Percentiles rank a stretch among this genome's conserved stretches.
Conservation (phyloP, 2,797 vertebrate species). For the Acanthopagrus latus region DNA sequence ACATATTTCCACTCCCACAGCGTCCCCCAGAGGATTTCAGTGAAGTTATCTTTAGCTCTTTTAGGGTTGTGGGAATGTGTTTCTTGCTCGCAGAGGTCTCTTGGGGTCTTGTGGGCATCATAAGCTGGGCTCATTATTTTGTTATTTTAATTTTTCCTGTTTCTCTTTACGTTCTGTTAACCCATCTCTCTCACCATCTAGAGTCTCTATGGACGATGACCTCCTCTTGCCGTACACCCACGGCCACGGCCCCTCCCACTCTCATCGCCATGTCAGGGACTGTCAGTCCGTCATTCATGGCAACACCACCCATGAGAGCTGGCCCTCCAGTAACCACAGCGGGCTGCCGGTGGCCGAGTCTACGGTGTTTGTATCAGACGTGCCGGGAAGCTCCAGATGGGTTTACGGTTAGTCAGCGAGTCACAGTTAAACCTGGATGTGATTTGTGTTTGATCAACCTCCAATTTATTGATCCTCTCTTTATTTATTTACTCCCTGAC, state of each 20-base stretch:
- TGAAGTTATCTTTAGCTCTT: neutral
- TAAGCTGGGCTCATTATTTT: neutral
- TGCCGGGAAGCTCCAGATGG: slow-evolving; percentile 55
- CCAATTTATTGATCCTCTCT: slow-evolving; percentile 4
- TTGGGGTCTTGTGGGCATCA: neutral
- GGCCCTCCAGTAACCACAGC: slow-evolving; percentile 72
- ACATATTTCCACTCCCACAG: neutral
- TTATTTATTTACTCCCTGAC: neutral
- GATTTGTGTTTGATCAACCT: neutral
- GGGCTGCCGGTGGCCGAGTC: slow-evolving; percentile 73
- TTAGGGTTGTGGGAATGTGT: slow-evolving; percentile 14
- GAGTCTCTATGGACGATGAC: slow-evolving; percentile 83
- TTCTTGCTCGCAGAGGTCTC: neutral
- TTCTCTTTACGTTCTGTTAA: neutral
- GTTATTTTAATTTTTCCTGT: neutral
- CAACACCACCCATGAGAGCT: slow-evolving; percentile 86
- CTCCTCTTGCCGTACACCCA: slow-evolving; percentile 85
- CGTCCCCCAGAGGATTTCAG: neutral
- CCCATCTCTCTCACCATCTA: slow-evolving; percentile 57
- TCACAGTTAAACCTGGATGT: neutral
- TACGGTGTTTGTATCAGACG: slow-evolving; percentile 83
- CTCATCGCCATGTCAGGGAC: slow-evolving; percentile 85
- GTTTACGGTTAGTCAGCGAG: slow-evolving; percentile 76
- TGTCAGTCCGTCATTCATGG: slow-evolving; percentile 85
- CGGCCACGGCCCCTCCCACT: slow-evolving; percentile 82